Evolutionary conservation across 2,888 invertebrate genomes (phyloP).

Genomic region (Anaspis maculata): DNA sequence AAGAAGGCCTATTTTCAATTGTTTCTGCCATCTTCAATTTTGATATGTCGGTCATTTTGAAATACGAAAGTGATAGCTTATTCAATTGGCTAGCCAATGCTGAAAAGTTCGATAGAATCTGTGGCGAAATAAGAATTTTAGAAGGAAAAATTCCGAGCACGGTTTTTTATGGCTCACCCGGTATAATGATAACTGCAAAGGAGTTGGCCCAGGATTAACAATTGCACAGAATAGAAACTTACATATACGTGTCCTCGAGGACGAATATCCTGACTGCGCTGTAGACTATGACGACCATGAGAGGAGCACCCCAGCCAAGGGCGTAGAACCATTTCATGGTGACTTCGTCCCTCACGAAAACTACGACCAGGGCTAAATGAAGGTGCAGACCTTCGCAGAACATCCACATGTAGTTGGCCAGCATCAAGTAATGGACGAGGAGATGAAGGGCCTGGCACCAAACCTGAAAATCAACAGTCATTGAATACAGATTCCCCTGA

Average conservation of each 20-base stretch:
- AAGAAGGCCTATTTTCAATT: no score
- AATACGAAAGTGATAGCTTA: no score
- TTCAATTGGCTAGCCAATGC: no score
- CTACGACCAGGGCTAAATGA: slow-evolving; percentile 66
- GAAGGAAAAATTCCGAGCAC: no score
- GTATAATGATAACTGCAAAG: no score
- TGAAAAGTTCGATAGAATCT: no score
- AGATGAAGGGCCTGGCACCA: slow-evolving; percentile 64
- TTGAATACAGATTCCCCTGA: slow-evolving; percentile 6
- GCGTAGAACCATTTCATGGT: slow-evolving; percentile 60
- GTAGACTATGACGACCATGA: slow-evolving; percentile 46
- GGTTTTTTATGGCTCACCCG: no score
- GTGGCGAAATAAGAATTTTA: no score
- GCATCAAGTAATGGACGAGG: slow-evolving; percentile 63
- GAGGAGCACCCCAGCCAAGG: slow-evolving; percentile 60
- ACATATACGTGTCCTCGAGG: slow-evolving; percentile 50
- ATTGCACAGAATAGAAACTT: no score
- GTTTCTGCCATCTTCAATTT: no score
- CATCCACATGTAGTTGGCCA: slow-evolving; percentile 79
- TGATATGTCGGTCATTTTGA: no score
- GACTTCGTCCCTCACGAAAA: slow-evolving; percentile 64
- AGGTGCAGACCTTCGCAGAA: slow-evolving; percentile 72
- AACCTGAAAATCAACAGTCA: slow-evolving; percentile 40
- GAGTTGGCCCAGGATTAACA: no score
- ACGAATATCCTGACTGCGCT: slow-evolving; percentile 40